Evolutionary conservation across 2,888 invertebrate species (phyloP), one percentile per base, ranked within the genome.

Genomic region (Trissonchulus sp.): DNA sequence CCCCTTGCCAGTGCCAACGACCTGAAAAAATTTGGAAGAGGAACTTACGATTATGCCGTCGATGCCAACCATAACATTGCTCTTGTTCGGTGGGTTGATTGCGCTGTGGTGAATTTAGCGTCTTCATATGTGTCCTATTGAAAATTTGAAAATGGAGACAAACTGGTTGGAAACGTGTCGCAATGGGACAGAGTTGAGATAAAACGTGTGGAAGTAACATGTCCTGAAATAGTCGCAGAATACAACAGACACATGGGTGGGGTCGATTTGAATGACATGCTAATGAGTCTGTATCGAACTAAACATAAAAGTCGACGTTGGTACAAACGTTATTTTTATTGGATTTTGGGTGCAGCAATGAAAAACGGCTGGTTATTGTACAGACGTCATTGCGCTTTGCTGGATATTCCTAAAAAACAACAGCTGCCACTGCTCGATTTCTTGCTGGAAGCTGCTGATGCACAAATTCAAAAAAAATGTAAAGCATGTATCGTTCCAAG

Each of bases 161-260:
- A 65, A 15, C 65, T 34, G 15, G 15, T 30, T 8, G 65, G 31
- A 31, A 15, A 30, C 8, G 65, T 65, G 3, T 31, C 28, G 34
- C 65, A 34, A 65, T 65, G 34, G 15, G 65, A 65, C 34, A 30
- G 65, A 18, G 8, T 18, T 62, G 63, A 48, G 36, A 72, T 15
- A n/a, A 31, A 63, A 23, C 28, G 34, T 33, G 35, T 63, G 36
- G 63, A 68, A 28, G 65, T 77, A 28, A 0, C 78, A n/a, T 60
- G 75, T 65, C 77, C 69, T 30, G 65, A 34, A 73, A 77, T 77
- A 34, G 73, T 78, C 33, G 60, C 69, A 60, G 76, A 77, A 72
- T 78, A 76, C 77, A 77, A 77, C 72, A 36, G 62, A 37, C 68
- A 77, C 38, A 78, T 78, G 77, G 77, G 62, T 8, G 77, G 77